Evolutionary conservation across 2,888 invertebrate species (phyloP).

Genomic region (Ophioninae sp.): DNA sequence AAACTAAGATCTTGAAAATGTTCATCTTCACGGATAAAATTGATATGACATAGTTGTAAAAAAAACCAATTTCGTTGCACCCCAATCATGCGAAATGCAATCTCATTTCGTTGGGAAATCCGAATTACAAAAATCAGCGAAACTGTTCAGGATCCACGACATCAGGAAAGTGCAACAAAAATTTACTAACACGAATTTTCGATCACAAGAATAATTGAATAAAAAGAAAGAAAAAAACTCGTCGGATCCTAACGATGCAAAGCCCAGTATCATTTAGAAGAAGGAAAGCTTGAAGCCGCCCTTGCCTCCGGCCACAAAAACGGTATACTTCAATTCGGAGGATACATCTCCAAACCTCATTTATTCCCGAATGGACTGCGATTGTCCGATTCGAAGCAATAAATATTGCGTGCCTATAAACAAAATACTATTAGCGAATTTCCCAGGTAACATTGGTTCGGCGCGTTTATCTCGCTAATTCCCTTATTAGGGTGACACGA

Average conservation of each 20-base stretch:
- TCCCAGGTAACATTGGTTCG: slow-evolving; percentile 38
- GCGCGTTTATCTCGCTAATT: slow-evolving; percentile 58
- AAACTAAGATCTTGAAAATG: too few relatives aligned
- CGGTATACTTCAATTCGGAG: neutral
- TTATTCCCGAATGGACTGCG: neutral
- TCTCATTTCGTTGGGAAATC: neutral
- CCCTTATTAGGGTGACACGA: slow-evolving; percentile 59
- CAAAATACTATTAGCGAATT: slow-evolving; percentile 45
- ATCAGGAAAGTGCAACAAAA: too few relatives aligned
- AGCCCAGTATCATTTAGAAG: neutral
- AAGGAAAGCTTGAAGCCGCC: neutral
- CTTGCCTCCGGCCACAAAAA: neutral
- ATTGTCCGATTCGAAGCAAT: slow-evolving; percentile 27
- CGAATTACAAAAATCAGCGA: too few relatives aligned
- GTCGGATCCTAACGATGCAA: neutral
- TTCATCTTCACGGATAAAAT: too few relatives aligned
- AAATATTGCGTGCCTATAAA: slow-evolving; percentile 19
- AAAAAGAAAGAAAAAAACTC: neutral
- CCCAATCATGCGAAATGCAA: neutral
- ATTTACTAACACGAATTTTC: too few relatives aligned
- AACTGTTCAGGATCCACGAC: too few relatives aligned
- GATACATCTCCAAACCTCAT: neutral
- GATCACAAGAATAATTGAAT: too few relatives aligned
- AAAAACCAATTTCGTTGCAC: neutral
- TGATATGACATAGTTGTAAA: too few relatives aligned